Conservation (phyloP, 1,140 invertebrate genomes). For the Schlechtendalia chinensis region DNA sequence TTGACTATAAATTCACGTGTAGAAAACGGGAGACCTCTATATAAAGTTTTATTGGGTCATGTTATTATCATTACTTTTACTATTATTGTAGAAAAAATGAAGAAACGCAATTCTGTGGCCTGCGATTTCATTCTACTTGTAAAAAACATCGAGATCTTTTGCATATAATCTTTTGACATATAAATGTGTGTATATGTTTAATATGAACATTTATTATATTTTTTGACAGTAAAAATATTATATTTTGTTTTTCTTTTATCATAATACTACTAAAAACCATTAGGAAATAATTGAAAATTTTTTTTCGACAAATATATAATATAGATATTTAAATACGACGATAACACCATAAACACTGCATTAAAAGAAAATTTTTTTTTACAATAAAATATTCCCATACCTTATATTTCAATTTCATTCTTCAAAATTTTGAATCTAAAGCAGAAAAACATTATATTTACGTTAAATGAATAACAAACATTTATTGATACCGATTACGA, state of each 20-base stretch:
- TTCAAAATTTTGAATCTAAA: no score
- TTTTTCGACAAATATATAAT: background rate
- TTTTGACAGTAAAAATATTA: background rate
- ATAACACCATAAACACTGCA: no score
- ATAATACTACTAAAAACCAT: background rate
- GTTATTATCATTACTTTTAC: conserved; percentile 43
- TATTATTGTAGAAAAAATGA: conserved; percentile 43
- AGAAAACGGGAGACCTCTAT: conserved; percentile 9
- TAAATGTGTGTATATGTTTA: background rate
- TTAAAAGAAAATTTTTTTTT: no score
- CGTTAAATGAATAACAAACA: no score
- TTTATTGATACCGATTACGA: no score
- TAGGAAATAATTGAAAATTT: background rate
- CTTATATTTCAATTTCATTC: no score
- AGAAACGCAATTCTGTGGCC: conserved; percentile 16
- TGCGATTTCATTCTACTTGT: conserved; percentile 36
- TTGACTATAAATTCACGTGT: conserved; percentile 6
- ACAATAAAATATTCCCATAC: no score
- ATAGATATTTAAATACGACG: no score
- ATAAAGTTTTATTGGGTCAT: conserved; percentile 48
- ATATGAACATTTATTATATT: conserved; percentile 10
- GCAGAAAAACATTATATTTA: no score
- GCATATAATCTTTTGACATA: background rate
- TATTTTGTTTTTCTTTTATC: background rate
- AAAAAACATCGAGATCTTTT: conserved; percentile 27